Conservation (phyloP, 2,113 vertebrate species). For the Bubo blakistoni region DNA sequence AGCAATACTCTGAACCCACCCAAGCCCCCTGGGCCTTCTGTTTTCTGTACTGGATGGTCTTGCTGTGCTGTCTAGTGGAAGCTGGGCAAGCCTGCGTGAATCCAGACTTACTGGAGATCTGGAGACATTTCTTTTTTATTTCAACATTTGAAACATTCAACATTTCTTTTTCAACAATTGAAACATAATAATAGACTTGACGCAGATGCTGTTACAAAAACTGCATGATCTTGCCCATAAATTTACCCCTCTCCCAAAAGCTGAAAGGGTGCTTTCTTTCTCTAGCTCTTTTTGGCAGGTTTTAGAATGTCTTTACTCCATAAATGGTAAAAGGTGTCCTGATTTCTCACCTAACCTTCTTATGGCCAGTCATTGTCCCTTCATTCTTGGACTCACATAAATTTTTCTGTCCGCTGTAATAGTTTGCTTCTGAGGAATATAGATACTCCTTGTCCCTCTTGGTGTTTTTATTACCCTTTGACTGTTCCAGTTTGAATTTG, state of each 20-base stretch:
- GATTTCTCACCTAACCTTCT: not conserved
- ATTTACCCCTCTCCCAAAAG: not conserved
- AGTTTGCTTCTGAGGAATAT: not conserved
- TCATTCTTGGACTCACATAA: not conserved
- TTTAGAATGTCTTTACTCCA: not conserved
- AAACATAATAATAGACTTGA: not conserved
- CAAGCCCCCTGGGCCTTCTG: not conserved
- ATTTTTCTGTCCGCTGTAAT: not conserved
- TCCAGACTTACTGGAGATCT: not conserved
- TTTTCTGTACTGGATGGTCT: not conserved
- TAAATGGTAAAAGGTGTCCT: not conserved
- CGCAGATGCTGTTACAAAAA: not conserved
- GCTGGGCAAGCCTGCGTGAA: not conserved
- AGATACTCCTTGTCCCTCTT: not conserved
- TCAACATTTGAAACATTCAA: not conserved
- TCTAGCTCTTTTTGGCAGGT: not conserved
- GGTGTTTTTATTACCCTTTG: not conserved
- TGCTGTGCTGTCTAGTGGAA: not conserved
- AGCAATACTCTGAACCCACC: not conserved
- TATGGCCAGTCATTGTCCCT: not conserved
- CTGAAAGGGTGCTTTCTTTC: not conserved
- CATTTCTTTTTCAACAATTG: not conserved
- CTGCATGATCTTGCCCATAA: not conserved
- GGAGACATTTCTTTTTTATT: not conserved
- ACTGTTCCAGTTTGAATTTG: not conserved